Conservation (phyloP, 2,797 vertebrate species). For the Gephyroberyx darwinii region DNA sequence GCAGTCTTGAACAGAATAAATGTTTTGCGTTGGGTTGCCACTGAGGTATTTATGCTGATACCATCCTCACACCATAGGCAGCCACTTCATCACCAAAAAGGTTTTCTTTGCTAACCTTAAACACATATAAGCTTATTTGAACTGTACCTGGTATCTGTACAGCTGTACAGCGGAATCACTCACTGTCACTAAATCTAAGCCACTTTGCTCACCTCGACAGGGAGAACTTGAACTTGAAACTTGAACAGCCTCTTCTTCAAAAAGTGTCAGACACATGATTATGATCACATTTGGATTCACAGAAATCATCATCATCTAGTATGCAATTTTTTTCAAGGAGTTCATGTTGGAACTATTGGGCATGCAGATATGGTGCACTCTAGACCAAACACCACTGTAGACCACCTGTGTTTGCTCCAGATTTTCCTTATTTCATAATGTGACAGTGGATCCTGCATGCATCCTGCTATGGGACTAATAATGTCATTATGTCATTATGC, state of each 20-base stretch:
- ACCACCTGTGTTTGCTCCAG: constrained; percentile 9
- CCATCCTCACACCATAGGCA: constrained; percentile 53
- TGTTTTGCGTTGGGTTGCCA: constrained; percentile 49
- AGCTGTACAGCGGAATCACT: constrained; percentile 53
- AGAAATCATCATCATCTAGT: too few relatives aligned
- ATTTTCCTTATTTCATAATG: constrained; percentile 15
- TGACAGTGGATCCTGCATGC: constrained; percentile 11
- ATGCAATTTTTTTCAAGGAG: constrained; percentile 1
- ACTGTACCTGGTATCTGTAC: constrained; percentile 57
- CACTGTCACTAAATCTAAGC: constrained; percentile 70
- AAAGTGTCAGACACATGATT: constrained; percentile 14
- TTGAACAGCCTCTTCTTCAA: constrained; percentile 14
- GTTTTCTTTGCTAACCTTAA: constrained; percentile 62
- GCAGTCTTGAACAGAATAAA: constrained; percentile 21
- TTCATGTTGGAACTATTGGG: constrained; percentile 10
- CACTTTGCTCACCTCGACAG: constrained; percentile 64
- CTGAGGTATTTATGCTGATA: constrained; percentile 56
- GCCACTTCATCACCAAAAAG: constrained; percentile 41
- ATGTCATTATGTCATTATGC: constrained; percentile 31
- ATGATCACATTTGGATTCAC: too few relatives aligned
- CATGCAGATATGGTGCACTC: constrained; percentile 12
- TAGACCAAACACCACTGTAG: not conserved
- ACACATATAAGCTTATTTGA: constrained; percentile 72
- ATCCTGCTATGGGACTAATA: constrained; percentile 9
- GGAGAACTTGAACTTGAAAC: constrained; percentile 37